Conservation (phyloP, 2,797 vertebrate genomes). For the Ataeniobius toweri region DNA sequence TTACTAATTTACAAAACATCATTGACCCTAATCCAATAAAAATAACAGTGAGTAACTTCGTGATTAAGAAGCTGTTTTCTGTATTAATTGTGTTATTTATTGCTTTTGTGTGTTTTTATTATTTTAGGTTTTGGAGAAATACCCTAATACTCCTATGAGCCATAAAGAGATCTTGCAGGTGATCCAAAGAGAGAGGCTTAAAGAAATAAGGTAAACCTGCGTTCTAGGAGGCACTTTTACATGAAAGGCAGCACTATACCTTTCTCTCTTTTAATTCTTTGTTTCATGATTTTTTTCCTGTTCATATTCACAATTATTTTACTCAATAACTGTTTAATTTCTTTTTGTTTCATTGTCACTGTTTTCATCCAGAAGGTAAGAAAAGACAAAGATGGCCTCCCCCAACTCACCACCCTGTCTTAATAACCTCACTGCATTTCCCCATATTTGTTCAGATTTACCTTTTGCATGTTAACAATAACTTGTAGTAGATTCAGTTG, state of each 20-base stretch:
- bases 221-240: slow-evolving; percentile 4
- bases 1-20: not conserved
- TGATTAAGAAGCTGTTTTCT: not conserved
- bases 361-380: slow-evolving; percentile 87
- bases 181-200: slow-evolving; percentile 96
- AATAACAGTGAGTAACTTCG: not conserved
- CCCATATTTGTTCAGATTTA: slow-evolving; percentile 51
- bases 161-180: slow-evolving; percentile 99
- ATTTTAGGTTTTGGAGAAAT: slow-evolving; percentile 96
- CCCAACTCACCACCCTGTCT: slow-evolving; percentile 18
- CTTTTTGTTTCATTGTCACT: slow-evolving; percentile 81
- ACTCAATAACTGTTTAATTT: slow-evolving; percentile 72
- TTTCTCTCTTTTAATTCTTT: slow-evolving; percentile 22
- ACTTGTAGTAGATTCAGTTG: slow-evolving; percentile 52
- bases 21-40: not conserved
- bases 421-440: slow-evolving; percentile 70
- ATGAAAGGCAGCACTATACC: not conserved
- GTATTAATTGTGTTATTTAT: not conserved
- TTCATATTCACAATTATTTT: slow-evolving; percentile 55
- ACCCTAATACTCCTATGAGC: slow-evolving; percentile 98
- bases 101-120: slow-evolving; percentile 8
- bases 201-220: slow-evolving; percentile 91
- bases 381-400: slow-evolving; percentile 54
- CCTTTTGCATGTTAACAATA: slow-evolving; percentile 79
- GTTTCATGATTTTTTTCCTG: slow-evolving; percentile 40